Conservation (phyloP, 2,797 vertebrate species). For the Pangasius djambal region DNA sequence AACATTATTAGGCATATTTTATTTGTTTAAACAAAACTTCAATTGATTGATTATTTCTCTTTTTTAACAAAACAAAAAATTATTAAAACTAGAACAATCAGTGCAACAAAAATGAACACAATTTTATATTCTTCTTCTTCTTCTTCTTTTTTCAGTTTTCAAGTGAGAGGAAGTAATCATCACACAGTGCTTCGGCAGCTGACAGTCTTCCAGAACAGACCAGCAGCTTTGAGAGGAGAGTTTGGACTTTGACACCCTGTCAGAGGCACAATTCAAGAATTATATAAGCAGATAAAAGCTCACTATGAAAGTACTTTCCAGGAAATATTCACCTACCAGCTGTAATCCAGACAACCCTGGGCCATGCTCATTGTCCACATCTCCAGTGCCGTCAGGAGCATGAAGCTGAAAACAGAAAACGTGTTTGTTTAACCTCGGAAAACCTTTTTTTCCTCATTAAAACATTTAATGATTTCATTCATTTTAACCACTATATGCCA, state of each 20-base stretch:
- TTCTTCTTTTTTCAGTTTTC: slow-evolving; percentile 11
- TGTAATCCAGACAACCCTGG: slow-evolving; percentile 65
- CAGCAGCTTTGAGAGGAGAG: slow-evolving; percentile 53
- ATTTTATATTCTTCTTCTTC: neutral
- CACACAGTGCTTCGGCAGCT: slow-evolving; percentile 37
- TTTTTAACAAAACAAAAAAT: neutral
- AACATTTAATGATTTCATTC: neutral
- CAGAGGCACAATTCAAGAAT: slow-evolving; percentile 25
- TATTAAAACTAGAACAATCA: neutral
- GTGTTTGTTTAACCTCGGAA: neutral
- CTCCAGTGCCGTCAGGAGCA: slow-evolving; percentile 65
- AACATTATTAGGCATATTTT: neutral
- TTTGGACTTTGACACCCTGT: slow-evolving; percentile 43
- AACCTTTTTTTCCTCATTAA: neutral
- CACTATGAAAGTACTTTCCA: neutral
- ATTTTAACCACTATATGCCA: neutral
- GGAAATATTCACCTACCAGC: slow-evolving; percentile 65
- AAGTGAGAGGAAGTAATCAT: slow-evolving; percentile 48
- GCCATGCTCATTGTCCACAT: slow-evolving; percentile 64
- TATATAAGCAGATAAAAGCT: neutral
- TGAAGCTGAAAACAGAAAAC: slow-evolving; percentile 68
- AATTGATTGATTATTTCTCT: neutral
- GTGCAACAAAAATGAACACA: neutral
- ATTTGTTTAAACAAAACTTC: neutral
- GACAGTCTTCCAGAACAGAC: slow-evolving; percentile 43